Percentiles rank a stretch among this genome's conserved stretches.
Evolutionary conservation across 1,140 invertebrate genomes (phyloP).

Genomic region (Acarapis woodi): DNA sequence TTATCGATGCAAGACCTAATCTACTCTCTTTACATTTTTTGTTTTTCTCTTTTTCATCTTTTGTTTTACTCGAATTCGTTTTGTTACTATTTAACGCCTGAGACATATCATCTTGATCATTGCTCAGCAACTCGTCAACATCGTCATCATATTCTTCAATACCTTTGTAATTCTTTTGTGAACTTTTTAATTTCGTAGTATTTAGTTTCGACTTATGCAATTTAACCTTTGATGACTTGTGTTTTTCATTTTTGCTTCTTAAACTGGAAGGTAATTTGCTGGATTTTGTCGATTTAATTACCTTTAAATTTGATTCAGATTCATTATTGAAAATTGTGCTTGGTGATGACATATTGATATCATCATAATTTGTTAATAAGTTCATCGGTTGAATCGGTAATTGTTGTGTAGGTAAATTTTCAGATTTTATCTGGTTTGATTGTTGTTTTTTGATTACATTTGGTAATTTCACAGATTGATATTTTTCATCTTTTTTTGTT

Average conservation of each 20-base stretch:
- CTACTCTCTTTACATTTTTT: slow-evolving; percentile 2
- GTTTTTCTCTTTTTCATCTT: slow-evolving; percentile 6
- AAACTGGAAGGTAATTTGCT: background rate
- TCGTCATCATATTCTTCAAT: slow-evolving; percentile 10
- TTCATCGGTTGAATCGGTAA: too few relatives aligned
- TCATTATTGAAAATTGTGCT: background rate
- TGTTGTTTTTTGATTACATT: too few relatives aligned
- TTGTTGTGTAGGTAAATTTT: too few relatives aligned
- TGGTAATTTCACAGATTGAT: too few relatives aligned
- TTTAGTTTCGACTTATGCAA: background rate
- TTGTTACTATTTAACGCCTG: too few relatives aligned
- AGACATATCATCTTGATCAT: background rate
- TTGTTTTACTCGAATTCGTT: background rate
- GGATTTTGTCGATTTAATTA: background rate
- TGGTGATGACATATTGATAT: too few relatives aligned
- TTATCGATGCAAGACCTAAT: background rate
- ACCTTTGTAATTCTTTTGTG: slow-evolving; percentile 9
- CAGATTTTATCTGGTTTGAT: too few relatives aligned
- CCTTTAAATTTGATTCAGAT: background rate
- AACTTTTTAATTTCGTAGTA: background rate
- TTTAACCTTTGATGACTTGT: slow-evolving; percentile 3
- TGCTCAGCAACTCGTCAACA: slow-evolving; percentile 7
- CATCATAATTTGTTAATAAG: too few relatives aligned
- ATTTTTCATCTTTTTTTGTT: too few relatives aligned
- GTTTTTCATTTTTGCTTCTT: background rate